A percentile compares a stretch with the other conserved stretches of the same genome.
phyloP scores from a whole-genome alignment of 2,888 invertebrate species.

The Stegana nigrithorax region DNA sequence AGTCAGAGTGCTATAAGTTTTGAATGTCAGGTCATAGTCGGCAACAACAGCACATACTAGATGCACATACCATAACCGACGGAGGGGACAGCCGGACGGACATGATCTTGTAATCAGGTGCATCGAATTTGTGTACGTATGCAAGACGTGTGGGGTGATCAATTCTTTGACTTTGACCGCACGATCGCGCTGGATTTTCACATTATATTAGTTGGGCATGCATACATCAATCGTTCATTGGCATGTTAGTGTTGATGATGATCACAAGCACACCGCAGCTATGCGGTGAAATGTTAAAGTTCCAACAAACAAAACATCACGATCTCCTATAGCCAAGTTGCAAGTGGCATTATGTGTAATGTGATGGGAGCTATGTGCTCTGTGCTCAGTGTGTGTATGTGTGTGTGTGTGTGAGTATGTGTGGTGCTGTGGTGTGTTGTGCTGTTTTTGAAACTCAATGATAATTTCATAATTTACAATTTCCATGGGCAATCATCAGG shows the following conservation, averaged over 20 bases:
- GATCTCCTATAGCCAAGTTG: conserved; percentile 53
- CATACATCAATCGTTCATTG: background rate
- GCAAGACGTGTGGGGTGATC: conserved; percentile 61
- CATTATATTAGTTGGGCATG: background rate
- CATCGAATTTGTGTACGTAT: conserved; percentile 62
- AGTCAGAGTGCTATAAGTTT: conserved; percentile 53
- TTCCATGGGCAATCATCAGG: conserved; percentile 61
- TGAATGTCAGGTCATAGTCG: conserved; percentile 58
- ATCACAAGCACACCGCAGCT: conserved; percentile 43
- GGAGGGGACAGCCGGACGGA: conserved; percentile 1
- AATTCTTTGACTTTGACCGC: conserved; percentile 28
- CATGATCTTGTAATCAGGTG: conserved; percentile 57
- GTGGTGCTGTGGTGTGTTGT: too few relatives aligned
- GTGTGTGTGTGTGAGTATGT: conserved; percentile 30
- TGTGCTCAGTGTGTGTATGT: conserved; percentile 26
- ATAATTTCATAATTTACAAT: conserved; percentile 61
- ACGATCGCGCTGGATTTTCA: background rate
- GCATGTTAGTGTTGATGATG: conserved; percentile 4
- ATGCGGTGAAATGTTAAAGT: conserved; percentile 62
- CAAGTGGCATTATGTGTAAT: background rate
- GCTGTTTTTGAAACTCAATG: conserved; percentile 41
- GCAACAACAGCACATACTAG: background rate
- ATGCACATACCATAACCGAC: background rate
- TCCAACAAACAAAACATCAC: conserved; percentile 58
- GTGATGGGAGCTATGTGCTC: conserved; percentile 25